Percentiles rank a stretch among this genome's conserved stretches.
phyloP scores from a whole-genome alignment of 2,888 invertebrate genomes.

The Pegoplata infirma region DNA sequence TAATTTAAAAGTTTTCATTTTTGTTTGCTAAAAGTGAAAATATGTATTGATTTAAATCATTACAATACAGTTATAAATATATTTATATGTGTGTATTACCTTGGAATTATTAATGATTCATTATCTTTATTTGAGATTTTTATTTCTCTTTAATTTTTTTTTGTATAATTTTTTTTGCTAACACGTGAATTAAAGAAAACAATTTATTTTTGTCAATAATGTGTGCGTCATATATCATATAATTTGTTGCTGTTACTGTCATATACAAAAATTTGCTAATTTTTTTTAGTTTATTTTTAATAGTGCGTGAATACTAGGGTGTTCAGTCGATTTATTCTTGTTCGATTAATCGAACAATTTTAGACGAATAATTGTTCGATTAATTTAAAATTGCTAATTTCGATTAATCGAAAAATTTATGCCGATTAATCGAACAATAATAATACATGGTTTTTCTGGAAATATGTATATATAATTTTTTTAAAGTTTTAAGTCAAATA shows the following conservation, averaged over 20 bases:
- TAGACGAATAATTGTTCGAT: too few relatives aligned
- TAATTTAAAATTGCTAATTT: too few relatives aligned
- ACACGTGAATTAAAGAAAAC: constrained; percentile 36
- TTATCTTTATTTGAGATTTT: constrained; percentile 1
- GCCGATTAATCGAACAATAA: too few relatives aligned
- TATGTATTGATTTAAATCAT: neutral
- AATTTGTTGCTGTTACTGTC: neutral
- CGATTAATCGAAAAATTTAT: too few relatives aligned
- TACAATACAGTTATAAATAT: neutral
- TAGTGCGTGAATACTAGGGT: too few relatives aligned
- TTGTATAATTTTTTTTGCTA: constrained; percentile 11
- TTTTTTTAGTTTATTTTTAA: neutral
- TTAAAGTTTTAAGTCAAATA: too few relatives aligned
- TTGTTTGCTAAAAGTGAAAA: neutral
- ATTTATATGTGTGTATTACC: constrained; percentile 5
- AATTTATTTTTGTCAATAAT: constrained; percentile 3
- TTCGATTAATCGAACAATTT: too few relatives aligned
- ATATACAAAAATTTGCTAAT: neutral
- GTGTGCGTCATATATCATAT: constrained; percentile 12
- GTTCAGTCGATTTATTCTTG: too few relatives aligned
- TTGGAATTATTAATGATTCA: constrained; percentile 22
- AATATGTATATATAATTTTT: too few relatives aligned
- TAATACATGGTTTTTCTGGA: too few relatives aligned
- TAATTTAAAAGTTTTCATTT: neutral
- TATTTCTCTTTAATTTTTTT: neutral